phyloP scores from a whole-genome alignment of 2,888 invertebrate species.

The Conistra vaccinii region DNA sequence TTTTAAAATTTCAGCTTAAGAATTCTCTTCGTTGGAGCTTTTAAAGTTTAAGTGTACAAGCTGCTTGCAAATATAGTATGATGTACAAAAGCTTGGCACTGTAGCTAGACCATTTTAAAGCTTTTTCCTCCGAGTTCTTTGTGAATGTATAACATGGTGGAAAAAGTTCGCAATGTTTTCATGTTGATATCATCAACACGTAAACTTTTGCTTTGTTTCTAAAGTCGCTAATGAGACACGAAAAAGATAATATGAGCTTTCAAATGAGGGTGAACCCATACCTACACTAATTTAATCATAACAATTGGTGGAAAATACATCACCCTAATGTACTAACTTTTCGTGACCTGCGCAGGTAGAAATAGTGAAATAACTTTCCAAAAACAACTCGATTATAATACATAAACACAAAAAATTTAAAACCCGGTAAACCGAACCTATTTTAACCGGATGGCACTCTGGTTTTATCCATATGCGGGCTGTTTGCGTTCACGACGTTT shows the following conservation, averaged over 20 bases:
- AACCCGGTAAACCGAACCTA: slow-evolving; percentile 8
- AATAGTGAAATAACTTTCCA: neutral
- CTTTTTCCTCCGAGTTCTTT: slow-evolving; percentile 22
- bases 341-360: neutral
- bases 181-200: neutral
- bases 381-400: neutral
- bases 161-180: neutral
- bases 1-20: slow-evolving; percentile 1
- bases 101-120: neutral
- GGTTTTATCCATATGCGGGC: neutral
- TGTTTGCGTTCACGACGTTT: slow-evolving; percentile 13
- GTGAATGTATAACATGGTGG: slow-evolving; percentile 17
- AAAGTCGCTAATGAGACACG: slow-evolving; percentile 1
- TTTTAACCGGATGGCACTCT: too few relatives aligned
- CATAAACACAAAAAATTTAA: neutral
- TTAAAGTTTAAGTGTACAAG: slow-evolving; percentile 20
- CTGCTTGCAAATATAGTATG: slow-evolving; percentile 27
- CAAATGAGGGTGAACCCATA: neutral
- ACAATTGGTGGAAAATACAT: neutral
- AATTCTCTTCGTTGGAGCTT: slow-evolving; percentile 22
- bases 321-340: neutral
- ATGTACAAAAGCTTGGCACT: neutral
- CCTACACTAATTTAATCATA: neutral
- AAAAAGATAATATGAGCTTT: neutral
- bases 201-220: slow-evolving; percentile 5